phyloP scores from a whole-genome alignment of 2,797 vertebrate species.

The Cercopithecus neglectus region DNA sequence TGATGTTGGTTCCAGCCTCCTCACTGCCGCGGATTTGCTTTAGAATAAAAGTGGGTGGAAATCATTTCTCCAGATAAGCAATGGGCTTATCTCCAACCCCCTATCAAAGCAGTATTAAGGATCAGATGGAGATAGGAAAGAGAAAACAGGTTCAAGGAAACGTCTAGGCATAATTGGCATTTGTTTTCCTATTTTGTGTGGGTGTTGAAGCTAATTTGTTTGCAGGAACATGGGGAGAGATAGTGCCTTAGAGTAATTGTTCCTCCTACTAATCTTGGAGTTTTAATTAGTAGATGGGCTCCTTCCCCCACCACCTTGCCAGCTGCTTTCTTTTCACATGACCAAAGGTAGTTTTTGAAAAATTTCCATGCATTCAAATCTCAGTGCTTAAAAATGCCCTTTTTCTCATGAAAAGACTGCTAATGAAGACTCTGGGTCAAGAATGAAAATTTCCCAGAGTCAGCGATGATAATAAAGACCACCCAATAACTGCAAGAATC shows the following conservation, averaged over 20 bases:
- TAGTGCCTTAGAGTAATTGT: conserved; percentile 13
- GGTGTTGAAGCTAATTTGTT: conserved; percentile 60
- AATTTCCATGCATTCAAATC: neutral
- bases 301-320: neutral
- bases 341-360: neutral
- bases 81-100: neutral
- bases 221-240: neutral
- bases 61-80: conserved; percentile 20
- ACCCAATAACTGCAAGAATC: neutral
- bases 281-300: conserved; percentile 46
- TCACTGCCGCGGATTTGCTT: neutral
- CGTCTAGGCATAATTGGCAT: neutral
- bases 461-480: neutral
- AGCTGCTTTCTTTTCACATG: conserved; percentile 8
- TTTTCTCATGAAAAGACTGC: neutral
- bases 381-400: neutral
- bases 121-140: neutral
- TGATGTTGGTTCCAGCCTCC: neutral
- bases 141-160: conserved; percentile 3
- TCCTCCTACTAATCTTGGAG: neutral
- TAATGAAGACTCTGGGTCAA: neutral
- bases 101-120: neutral
- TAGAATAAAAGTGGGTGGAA: neutral
- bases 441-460: neutral
- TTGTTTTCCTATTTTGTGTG: conserved; percentile 47